A percentile compares a stretch with the other conserved stretches of the same genome.
Evolutionary conservation across 2,113 vertebrate species (phyloP).

Genomic region (Nansenia antarctica): DNA sequence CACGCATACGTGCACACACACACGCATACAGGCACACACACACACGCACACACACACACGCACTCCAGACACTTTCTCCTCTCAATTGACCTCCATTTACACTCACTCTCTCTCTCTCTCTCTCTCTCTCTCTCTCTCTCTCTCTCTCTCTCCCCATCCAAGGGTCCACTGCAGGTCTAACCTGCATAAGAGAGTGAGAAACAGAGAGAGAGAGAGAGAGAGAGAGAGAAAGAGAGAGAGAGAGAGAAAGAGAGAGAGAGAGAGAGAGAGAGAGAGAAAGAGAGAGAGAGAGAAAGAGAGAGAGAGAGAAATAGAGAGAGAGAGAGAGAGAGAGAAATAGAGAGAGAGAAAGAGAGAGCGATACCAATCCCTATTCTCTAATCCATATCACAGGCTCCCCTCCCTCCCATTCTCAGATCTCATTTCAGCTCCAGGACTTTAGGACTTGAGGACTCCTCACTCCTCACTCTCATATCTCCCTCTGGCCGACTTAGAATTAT

Average conservation of each 20-base stretch:
- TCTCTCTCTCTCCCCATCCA: background rate
- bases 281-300: background rate
- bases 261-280: background rate
- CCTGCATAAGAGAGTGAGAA: too few relatives aligned
- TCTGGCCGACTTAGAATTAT: slow-evolving; percentile 68
- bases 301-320: background rate
- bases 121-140: background rate
- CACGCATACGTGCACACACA: too few relatives aligned
- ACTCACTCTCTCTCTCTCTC: slow-evolving; percentile 2
- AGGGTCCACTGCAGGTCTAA: background rate
- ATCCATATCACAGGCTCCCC: slow-evolving; percentile 54
- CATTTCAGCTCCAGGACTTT: slow-evolving; percentile 63
- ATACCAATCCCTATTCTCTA: slow-evolving; percentile 50
- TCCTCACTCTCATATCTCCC: slow-evolving; percentile 60
- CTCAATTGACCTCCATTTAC: slow-evolving; percentile 47
- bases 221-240: background rate
- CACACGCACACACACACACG: slow-evolving; percentile 46
- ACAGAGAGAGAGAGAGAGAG: background rate
- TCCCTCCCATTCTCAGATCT: slow-evolving; percentile 57
- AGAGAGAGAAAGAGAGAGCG: background rate
- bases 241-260: background rate
- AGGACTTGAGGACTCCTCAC: slow-evolving; percentile 42
- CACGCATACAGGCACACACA: slow-evolving; percentile 66
- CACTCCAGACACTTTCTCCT: slow-evolving; percentile 43
- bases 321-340: background rate